Base-by-base conservation (phyloP, 2,888 invertebrate species). In the Byasa hedistus region DNA sequence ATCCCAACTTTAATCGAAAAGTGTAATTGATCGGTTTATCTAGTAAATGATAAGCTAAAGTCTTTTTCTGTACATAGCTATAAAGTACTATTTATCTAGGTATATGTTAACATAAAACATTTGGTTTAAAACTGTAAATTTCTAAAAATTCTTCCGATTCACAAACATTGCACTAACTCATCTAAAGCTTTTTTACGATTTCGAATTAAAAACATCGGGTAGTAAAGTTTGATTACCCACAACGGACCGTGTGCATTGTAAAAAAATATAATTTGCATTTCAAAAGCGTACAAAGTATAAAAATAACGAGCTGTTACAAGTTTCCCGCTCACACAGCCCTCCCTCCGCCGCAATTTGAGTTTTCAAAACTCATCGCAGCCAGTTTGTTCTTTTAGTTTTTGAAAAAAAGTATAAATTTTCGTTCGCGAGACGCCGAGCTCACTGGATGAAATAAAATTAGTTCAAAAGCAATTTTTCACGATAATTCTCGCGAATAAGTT, bases 261-360 rank as follows among this genome's bases (percentile, higher is more conserved):
- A 15, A n/a, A 62, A 60, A 5, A 44, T 58, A 12, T 62, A 22
- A 48, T 57, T 54, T 55, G 48, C 19, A 66, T 56, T 48, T 36
- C 36, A 23, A 55, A 15, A 23, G 27, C 52, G 36, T 23, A 39
- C 57, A 66, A 66, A 66, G 52, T 57, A 58, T 57, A 51, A 65
- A 65, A 52, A 59, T 59, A 66, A 66, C 55, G 32, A 62, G 66
- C 61, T 66, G 66, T 61, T 57, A 62, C 58, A 62, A 66, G 51
- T 65, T 61, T 58, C 52, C 39, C 23, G 32, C 55, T 59, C 62
- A 48, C 59, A 56, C 32, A 48, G 36, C 52, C 57, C 27, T 61
- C 24, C 39, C n/a, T 27, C 27, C 23, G 57, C 61, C 48, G 66
- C 66, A 66, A 66, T 66, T 62, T 44, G 62, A 66, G 66, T 66